Percentiles rank a stretch among this genome's conserved stretches.
These are phyloP conservation scores for Gracilinanus agilis DNA, from an alignment of 2,113 vertebrate species.

Conservation along the genomic window DNA sequence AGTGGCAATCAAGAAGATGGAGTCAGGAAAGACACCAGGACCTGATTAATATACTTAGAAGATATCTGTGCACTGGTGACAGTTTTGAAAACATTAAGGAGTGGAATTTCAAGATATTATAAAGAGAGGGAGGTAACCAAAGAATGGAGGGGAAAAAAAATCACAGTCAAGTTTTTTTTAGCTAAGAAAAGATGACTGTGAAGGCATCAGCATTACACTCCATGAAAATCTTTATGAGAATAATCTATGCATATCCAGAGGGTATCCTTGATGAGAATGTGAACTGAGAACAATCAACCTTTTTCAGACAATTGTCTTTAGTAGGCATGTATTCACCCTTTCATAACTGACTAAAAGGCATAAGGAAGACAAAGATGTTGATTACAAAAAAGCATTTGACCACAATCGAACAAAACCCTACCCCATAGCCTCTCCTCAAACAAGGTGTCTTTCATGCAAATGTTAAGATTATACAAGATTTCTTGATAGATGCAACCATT, in stretches of 20 bases:
- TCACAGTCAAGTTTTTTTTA: neutral
- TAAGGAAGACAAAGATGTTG: neutral
- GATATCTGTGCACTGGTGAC: neutral
- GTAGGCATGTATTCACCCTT: neutral
- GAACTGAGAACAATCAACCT: neutral
- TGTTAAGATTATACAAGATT: neutral
- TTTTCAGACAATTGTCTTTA: neutral
- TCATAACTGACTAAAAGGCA: neutral
- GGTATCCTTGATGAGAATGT: neutral
- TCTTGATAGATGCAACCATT: neutral
- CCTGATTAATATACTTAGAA: neutral
- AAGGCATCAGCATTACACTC: neutral
- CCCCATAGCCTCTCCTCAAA: neutral
- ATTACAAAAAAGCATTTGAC: slow-evolving; percentile 2
- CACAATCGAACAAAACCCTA: neutral
- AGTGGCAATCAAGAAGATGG: neutral
- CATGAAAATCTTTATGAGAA: neutral
- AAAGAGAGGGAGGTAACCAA: neutral
- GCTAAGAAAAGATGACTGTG: neutral
- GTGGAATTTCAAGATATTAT: neutral
- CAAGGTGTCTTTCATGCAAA: neutral
- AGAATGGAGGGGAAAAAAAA: neutral
- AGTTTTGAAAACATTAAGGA: neutral
- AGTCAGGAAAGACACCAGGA: neutral
- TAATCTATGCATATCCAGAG: neutral